Base-by-base conservation (phyloP, 2,888 invertebrate genomes). In the Panzeria rudis region DNA sequence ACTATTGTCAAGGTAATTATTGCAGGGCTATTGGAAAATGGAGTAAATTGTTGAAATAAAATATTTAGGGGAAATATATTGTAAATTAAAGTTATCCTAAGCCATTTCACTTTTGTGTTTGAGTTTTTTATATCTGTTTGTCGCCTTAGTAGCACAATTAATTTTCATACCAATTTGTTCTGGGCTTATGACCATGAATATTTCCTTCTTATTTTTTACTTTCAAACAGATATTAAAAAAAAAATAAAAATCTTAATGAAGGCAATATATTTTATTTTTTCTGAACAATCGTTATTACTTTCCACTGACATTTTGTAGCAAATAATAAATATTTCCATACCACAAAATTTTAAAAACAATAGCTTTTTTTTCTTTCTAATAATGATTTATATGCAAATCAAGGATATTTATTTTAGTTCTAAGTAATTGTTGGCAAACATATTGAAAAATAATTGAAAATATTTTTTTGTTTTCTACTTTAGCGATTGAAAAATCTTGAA, bases 401-500 rank as follows among this genome's bases (percentile, higher is more conserved):
- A 81, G 75, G 82, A 38, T 76, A 62, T 62, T 7, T 29, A n/a
- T 29, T 25, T 23, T 13, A 29, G 23, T 32, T 38, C 9, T 54
- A 5, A 64, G 0, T 41, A 69, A 61, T 69, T 64, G 66, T 73
- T 76, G 54, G 76, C 76, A 76, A 76, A 69, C 54, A 50, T 64
- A 82, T 82, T 82, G 82, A 62, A 56, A 54, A 76, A 64, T 76
- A 50, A 76, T 82, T 76, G 68, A 62, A 75, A 72, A 61, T 17
- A 35, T 59, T 35, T 11, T 17, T 35, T 11, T 17, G 32, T 56
- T n/a, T 56, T 47, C 7, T 17, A 38, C n/a, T 9, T 41, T 52
- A 54, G 17, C 23, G 4, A 47, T 23, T 69, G 52, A 9, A 52
- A 52, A 29, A 29, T 17, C 38, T 17, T 62, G 17, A 6, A 52